These are phyloP conservation scores for Mionectes olivaceus DNA, from an alignment of 2,797 vertebrate genomes.

Conservation along the genomic window DNA sequence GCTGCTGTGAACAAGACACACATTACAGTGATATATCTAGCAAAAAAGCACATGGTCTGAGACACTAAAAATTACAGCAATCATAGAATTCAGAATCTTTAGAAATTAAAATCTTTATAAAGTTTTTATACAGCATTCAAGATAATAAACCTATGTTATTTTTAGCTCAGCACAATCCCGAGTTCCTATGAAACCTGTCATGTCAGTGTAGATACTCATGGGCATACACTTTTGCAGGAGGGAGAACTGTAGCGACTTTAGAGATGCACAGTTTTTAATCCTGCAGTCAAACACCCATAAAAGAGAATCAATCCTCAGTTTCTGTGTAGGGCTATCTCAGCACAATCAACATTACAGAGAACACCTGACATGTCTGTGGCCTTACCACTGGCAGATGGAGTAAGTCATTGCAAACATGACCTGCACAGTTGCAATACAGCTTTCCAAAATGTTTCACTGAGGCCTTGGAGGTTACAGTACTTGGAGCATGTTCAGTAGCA, in stretches of 20 bases:
- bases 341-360: neutral
- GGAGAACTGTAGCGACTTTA: neutral
- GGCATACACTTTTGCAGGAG: neutral
- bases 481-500: neutral
- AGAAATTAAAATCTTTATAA: neutral
- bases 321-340: neutral
- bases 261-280: neutral
- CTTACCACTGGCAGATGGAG: neutral
- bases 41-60: neutral
- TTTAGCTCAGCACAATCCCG: neutral
- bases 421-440: neutral
- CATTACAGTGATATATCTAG: neutral
- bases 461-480: neutral
- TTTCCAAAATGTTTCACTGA: neutral
- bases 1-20: neutral
- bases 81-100: neutral
- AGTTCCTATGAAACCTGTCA: neutral
- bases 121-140: neutral
- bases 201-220: neutral
- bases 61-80: neutral
- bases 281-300: neutral
- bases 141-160: neutral
- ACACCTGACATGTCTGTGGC: fast-evolving
- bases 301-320: neutral
- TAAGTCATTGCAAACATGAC: neutral